phyloP scores from a whole-genome alignment of 2,888 invertebrate species.

The Siphlonurus alternatus region DNA sequence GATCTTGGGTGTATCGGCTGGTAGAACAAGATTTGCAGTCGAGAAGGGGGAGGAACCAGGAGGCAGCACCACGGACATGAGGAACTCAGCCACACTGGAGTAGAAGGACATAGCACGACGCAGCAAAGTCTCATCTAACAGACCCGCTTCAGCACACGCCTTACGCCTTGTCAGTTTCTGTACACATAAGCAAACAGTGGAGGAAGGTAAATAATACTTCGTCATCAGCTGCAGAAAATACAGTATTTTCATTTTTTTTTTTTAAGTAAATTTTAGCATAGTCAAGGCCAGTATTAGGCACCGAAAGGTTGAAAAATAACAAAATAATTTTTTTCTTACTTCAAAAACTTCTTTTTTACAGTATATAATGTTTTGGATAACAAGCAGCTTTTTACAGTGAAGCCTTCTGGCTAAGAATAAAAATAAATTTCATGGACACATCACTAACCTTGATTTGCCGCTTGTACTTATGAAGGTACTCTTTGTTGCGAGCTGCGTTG shows the following conservation, averaged over 20 bases:
- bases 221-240: not conserved
- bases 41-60: not conserved
- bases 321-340: too few species aligned
- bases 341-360: too few species aligned
- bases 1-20: conserved; percentile 45
- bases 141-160: conserved; percentile 76
- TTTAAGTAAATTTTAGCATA: too few species aligned
- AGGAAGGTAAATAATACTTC: not conserved
- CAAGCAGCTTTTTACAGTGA: too few species aligned
- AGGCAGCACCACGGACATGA: not conserved
- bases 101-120: conserved; percentile 75
- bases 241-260: conserved; percentile 9
- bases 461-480: conserved; percentile 72
- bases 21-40: conserved; percentile 26
- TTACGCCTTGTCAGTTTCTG: conserved; percentile 52
- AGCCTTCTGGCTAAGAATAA: too few species aligned
- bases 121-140: conserved; percentile 71
- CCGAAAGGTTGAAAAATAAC: too few species aligned
- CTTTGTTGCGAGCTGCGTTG: conserved; percentile 60
- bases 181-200: conserved; percentile 8
- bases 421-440: not conserved
- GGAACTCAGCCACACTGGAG: conserved; percentile 62
- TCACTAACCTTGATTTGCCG: conserved; percentile 57
- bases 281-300: too few species aligned
- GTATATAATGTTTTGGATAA: not conserved